Percentiles rank a stretch among this genome's conserved stretches.
Conservation (phyloP, 1,140 invertebrate genomes). For the Octopus bimaculoides region DNA sequence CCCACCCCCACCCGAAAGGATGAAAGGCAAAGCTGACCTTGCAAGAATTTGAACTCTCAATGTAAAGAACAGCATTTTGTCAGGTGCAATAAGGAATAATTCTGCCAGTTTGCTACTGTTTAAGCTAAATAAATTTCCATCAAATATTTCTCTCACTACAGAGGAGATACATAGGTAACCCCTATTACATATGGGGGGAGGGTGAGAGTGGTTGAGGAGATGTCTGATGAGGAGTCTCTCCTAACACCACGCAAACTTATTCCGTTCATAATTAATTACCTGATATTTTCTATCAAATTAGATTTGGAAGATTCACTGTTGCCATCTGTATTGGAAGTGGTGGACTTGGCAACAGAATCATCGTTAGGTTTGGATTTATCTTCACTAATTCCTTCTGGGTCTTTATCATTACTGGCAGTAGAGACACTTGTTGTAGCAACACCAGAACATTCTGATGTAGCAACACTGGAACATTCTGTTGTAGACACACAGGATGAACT, state of each 20-base stretch:
- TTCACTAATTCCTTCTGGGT: not conserved
- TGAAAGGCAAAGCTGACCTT: too few relatives aligned
- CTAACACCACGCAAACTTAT: not conserved
- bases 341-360: not conserved
- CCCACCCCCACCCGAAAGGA: too few relatives aligned
- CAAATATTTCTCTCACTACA: too few relatives aligned
- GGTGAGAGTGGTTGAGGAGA: too few relatives aligned
- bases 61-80: too few relatives aligned
- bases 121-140: too few relatives aligned
- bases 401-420: not conserved
- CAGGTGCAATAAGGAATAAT: too few relatives aligned
- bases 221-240: not conserved
- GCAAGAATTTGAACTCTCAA: too few relatives aligned
- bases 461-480: not conserved
- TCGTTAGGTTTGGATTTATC: not conserved
- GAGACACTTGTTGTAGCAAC: not conserved
- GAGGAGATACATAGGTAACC: too few relatives aligned
- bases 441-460: not conserved
- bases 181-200: too few relatives aligned
- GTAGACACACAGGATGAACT: not conserved
- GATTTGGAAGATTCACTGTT: conserved; percentile 2
- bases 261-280: not conserved
- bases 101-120: too few relatives aligned
- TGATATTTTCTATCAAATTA: not conserved
- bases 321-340: not conserved